Evolutionary conservation across 2,888 invertebrate species (phyloP).

Genomic region (Incurvaria masculella): DNA sequence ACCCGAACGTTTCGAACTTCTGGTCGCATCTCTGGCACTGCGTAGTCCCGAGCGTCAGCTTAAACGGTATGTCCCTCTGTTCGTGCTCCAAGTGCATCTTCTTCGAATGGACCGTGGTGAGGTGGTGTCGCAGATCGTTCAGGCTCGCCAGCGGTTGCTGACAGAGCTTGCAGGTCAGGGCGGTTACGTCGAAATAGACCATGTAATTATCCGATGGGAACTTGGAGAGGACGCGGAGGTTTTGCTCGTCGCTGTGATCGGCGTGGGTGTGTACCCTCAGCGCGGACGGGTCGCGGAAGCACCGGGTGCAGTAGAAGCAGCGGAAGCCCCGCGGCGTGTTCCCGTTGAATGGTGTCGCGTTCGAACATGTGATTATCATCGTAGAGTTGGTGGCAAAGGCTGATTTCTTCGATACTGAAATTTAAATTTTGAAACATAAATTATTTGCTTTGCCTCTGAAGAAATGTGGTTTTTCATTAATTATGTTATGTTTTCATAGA

Average conservation of each 20-base stretch:
- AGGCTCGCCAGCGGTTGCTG: not conserved
- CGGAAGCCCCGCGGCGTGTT: not conserved
- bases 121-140: not conserved
- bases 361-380: not conserved
- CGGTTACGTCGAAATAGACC: conserved; percentile 4
- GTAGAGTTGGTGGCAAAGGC: not conserved
- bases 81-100: not conserved
- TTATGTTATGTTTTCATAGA: too few species aligned
- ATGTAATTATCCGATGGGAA: not conserved
- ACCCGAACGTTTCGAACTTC: conserved; percentile 1
- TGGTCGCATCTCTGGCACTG: conserved; percentile 2
- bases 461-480: too few species aligned
- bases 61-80: not conserved
- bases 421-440: too few species aligned
- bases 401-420: not conserved
- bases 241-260: not conserved
- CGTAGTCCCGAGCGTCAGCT: not conserved
- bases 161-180: conserved; percentile 2
- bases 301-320: conserved; percentile 3
- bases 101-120: not conserved
- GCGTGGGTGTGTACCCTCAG: not conserved
- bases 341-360: not conserved
- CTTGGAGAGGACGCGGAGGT: not conserved
- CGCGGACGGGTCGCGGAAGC: not conserved
- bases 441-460: too few species aligned